phyloP scores from a whole-genome alignment of 1,140 invertebrate species.

The Brachionus rotundiformis region DNA sequence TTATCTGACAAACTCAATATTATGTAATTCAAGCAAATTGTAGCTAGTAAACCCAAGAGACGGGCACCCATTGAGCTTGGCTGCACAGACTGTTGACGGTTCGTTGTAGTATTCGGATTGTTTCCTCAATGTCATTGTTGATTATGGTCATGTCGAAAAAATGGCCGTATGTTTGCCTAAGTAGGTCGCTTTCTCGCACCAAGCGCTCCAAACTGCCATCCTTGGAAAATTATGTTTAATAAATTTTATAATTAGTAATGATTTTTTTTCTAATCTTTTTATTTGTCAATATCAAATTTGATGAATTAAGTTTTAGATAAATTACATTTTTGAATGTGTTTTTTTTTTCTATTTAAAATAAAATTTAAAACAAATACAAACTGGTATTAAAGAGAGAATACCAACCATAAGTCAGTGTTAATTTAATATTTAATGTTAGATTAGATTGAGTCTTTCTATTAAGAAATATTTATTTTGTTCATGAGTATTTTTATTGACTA shows the following conservation, averaged over 20 bases:
- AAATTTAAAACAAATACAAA: too few species aligned
- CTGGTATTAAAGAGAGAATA: too few species aligned
- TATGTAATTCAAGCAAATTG: background rate
- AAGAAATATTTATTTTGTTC: too few species aligned
- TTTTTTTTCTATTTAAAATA: too few species aligned
- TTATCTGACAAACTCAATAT: slow-evolving; percentile 19
- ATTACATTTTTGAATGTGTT: too few species aligned
- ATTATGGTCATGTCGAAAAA: slow-evolving; percentile 96
- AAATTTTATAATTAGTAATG: too few species aligned
- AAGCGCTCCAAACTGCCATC: slow-evolving; percentile 87
- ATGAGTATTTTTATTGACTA: too few species aligned
- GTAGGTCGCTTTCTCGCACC: slow-evolving; percentile 88
- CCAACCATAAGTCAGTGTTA: too few species aligned
- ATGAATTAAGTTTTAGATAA: too few species aligned
- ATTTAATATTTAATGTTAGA: too few species aligned
- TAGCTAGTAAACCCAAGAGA: slow-evolving; percentile 64
- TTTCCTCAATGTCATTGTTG: slow-evolving; percentile 99
- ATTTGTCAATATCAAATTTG: background rate
- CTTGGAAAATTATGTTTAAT: background rate
- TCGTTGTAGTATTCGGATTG: slow-evolving; percentile 84
- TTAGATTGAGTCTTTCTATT: too few species aligned
- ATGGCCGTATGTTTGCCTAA: slow-evolving; percentile 92
- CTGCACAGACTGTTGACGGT: slow-evolving; percentile 85
- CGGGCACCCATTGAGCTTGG: slow-evolving; percentile 85
- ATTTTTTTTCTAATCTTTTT: slow-evolving; percentile 69